Evolutionary conservation across 1,140 invertebrate genomes (phyloP), one percentile per base, ranked within the genome.

Genomic region (Epicauta chinensis): DNA sequence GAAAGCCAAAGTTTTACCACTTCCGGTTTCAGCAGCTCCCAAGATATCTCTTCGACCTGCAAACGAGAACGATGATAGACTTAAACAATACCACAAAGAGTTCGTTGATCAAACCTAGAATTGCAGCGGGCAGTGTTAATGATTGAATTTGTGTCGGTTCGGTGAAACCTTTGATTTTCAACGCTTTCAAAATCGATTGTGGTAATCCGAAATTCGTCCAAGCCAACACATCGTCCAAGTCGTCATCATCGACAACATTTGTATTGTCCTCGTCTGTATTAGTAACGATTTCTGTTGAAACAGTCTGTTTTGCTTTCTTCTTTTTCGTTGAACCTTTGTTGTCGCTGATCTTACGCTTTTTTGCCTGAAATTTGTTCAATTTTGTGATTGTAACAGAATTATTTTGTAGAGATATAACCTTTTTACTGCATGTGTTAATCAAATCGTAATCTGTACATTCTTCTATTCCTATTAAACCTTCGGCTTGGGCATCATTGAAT

Each of bases 1-100:
- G 81, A 98, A 98, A 0, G 94, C 95, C 32, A 98, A 73, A 0
- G 95, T 98, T 78, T 98, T 98, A 1, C 96, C 96, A 78, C 93
- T 97, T 6, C 96, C 96, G 1, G 95, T 98, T 78, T 98, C 93
- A 9, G 95, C 95, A 53, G 94, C 95, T 55, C 93, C 95, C 13
- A 98, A 71, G 60, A 98, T 89, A 74, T 98, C 93, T 73, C 82
- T 78, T 37, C 78, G 73, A 41, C 90, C 77, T 77, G 57, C 9
- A 65, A 66, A 12, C 31, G 11, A 42, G 16, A 31, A 17, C 29
- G 10, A 31, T 43, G 3, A 6, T 2, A 13, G 0, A 34, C 36
- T 32, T 46, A 4, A 39, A 17, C 47, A 23, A 37, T n/a, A n/a
- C n/a, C n/a, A 48, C 30, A 42, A 48, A 48, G 14, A 16, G 5